These are phyloP conservation scores for Drosophila barbarae DNA, from an alignment of 2,888 invertebrate genomes.

Conservation along the genomic window DNA sequence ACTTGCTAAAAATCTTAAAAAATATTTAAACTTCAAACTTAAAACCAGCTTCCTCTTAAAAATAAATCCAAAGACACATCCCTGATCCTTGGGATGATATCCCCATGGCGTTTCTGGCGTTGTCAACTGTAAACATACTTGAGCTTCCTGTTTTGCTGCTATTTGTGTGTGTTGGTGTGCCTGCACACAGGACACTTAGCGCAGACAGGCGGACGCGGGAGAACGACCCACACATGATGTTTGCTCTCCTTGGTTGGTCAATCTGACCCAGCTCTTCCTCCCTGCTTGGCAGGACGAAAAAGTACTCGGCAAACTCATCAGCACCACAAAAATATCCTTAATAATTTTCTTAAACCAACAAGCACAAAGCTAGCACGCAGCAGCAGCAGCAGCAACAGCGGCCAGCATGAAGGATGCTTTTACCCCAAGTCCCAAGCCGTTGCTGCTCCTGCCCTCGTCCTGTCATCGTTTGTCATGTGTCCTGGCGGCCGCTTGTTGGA, in stretches of 20 bases:
- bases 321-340: conserved; percentile 77
- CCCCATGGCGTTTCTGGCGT: conserved; percentile 52
- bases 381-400: background rate
- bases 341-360: conserved; percentile 77
- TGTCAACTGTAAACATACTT: conserved; percentile 75
- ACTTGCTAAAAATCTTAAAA: background rate
- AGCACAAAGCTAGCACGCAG: conserved; percentile 61
- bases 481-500: conserved; percentile 49
- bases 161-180: conserved; percentile 56
- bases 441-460: conserved; percentile 18
- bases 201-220: conserved; percentile 23
- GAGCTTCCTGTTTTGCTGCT: conserved; percentile 72
- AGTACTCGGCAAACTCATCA: conserved; percentile 76
- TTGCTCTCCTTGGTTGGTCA: conserved; percentile 55
- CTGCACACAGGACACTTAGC: conserved; percentile 39
- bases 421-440: conserved; percentile 46
- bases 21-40: background rate
- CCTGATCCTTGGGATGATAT: conserved; percentile 34
- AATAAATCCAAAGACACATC: conserved; percentile 12
- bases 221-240: conserved; percentile 31
- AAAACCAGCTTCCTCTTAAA: background rate
- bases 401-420: conserved; percentile 63
- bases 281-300: conserved; percentile 37
- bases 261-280: conserved; percentile 1
- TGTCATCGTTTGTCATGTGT: conserved; percentile 74